Conservation (phyloP, 2,888 invertebrate species). For the Meteorus colon region DNA sequence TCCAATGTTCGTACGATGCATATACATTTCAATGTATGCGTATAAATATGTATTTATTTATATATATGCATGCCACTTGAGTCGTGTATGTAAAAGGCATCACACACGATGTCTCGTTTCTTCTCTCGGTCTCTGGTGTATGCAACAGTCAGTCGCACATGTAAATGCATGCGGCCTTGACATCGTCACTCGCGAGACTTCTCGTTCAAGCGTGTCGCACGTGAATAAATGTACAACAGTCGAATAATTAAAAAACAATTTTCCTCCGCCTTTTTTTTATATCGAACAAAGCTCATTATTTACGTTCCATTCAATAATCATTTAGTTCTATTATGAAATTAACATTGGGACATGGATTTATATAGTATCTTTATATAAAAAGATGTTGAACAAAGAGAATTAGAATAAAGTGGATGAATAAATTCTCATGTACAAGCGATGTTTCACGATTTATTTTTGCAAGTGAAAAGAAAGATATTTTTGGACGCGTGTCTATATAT, state of each 20-base stretch:
- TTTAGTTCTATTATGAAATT: no score
- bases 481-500: background rate
- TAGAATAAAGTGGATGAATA: background rate
- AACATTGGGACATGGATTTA: background rate
- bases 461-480: background rate
- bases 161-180: slow-evolving; percentile 52
- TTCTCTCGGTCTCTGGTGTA: slow-evolving; percentile 28
- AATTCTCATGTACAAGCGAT: background rate
- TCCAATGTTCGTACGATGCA: slow-evolving; percentile 8
- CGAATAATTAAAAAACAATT: no score
- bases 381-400: background rate
- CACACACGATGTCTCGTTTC: slow-evolving; percentile 32
- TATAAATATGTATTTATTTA: slow-evolving; percentile 17
- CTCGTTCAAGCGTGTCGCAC: background rate
- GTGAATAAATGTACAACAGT: background rate
- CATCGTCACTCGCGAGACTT: slow-evolving; percentile 37
- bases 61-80: slow-evolving; percentile 32
- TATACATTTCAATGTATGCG: background rate
- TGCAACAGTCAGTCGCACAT: slow-evolving; percentile 25
- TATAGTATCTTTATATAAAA: background rate
- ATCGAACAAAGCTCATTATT: no score
- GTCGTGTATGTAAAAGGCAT: slow-evolving; percentile 23
- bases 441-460: background rate
- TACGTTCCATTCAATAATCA: no score
- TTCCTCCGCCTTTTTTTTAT: no score